Conservation (phyloP, 2,113 vertebrate species). For the Ammodytes marinus region DNA sequence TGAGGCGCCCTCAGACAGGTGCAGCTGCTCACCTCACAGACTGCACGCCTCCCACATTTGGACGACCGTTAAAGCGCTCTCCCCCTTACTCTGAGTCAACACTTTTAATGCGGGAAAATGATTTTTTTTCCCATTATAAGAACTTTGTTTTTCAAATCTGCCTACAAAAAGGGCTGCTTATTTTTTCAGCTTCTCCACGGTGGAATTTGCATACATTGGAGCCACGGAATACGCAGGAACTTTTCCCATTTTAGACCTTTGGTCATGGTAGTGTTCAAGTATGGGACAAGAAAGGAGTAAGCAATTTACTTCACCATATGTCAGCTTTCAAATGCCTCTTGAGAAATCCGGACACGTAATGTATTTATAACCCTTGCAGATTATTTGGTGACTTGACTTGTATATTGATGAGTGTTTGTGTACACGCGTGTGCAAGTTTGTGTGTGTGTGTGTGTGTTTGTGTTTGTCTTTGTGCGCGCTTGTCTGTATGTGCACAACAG, state of each 20-base stretch:
- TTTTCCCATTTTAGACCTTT: slow-evolving; percentile 74
- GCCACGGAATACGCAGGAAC: slow-evolving; percentile 52
- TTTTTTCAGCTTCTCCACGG: slow-evolving; percentile 65
- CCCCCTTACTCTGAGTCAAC: slow-evolving; percentile 64
- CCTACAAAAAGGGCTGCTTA: slow-evolving; percentile 63
- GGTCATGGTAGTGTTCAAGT: slow-evolving; percentile 76
- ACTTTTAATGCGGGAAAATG: slow-evolving; percentile 76
- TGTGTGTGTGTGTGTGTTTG: background rate
- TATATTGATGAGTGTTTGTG: slow-evolving; percentile 57
- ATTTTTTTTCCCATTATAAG: slow-evolving; percentile 71
- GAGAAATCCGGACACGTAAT: slow-evolving; percentile 67
- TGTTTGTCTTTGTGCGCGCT: slow-evolving; percentile 20
- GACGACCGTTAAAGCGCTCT: slow-evolving; percentile 67
- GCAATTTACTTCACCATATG: slow-evolving; percentile 71
- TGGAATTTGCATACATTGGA: slow-evolving; percentile 80
- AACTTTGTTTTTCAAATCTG: slow-evolving; percentile 60
- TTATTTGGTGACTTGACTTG: slow-evolving; percentile 70
- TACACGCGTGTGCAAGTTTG: slow-evolving; percentile 21
- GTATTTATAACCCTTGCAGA: slow-evolving; percentile 63
- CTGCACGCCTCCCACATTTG: slow-evolving; percentile 59
- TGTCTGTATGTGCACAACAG: slow-evolving; percentile 51
- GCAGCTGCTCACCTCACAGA: slow-evolving; percentile 76
- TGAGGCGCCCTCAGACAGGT: slow-evolving; percentile 63
- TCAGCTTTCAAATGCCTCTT: slow-evolving; percentile 68
- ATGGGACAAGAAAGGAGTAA: slow-evolving; percentile 61